Conservation (phyloP, 2,888 invertebrate genomes). For the Tiliacea citrago region DNA sequence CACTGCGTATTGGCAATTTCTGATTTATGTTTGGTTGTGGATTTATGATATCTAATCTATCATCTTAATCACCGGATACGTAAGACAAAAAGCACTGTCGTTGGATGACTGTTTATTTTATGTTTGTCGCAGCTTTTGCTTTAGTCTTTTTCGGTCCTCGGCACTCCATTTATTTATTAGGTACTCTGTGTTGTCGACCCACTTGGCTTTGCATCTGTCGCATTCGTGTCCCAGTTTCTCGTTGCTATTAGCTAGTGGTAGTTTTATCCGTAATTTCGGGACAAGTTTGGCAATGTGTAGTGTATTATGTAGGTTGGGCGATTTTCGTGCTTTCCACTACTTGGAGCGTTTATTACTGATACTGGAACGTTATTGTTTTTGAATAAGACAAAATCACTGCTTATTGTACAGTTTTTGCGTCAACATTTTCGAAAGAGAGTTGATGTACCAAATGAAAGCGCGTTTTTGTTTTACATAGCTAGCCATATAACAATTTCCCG, state of each 20-base stretch:
- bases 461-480: background rate
- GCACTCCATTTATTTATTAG: constrained; percentile 20
- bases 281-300: constrained; percentile 30
- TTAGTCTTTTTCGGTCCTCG: background rate
- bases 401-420: background rate
- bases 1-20: background rate
- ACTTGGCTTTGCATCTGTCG: constrained; percentile 54
- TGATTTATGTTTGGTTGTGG: background rate
- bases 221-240: constrained; percentile 51
- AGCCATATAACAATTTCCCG: background rate
- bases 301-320: constrained; percentile 4
- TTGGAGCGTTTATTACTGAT: background rate
- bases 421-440: background rate
- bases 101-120: background rate
- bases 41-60: background rate
- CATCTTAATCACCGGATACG: background rate
- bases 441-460: background rate
- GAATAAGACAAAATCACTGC: background rate
- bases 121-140: background rate
- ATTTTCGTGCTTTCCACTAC: background rate
- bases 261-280: constrained; percentile 33
- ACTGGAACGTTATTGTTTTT: background rate
- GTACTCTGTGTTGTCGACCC: constrained; percentile 28
- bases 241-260: constrained; percentile 16
- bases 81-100: background rate